Base-by-base conservation (phyloP, 2,797 vertebrate genomes). In the Lindbergichthys nudifrons region DNA sequence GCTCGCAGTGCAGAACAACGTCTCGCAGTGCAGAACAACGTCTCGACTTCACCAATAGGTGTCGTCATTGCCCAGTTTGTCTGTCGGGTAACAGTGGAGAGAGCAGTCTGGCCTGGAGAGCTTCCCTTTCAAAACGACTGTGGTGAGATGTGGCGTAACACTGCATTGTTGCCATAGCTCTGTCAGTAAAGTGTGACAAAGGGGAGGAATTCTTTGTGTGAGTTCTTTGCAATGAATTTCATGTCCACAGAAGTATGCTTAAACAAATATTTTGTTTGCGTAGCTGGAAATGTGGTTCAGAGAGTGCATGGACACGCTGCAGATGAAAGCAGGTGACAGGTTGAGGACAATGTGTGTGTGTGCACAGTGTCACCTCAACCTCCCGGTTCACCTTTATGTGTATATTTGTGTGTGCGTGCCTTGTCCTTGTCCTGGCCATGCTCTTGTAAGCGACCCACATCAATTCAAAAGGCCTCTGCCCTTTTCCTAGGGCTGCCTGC, bases 401-500 rank as follows among this genome's bases (percentile, higher is more conserved):
- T 51, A 51, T 65, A 10, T 47, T n/a, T 57, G 21, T 50, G 32
- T 48, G 59, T 61, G 69, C 69, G 66, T 68, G 64, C 50, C 52
- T 21, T 59, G 88, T 85, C 82, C 82, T 88, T 86, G 91, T 88
- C 80, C 77, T 50, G 74, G 81, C 77, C 81, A 66, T 85, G 91
- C 88, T 88, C 81, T 82, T 89, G 89, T 88, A 89, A 90, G 87
- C 67, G 89, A 91, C 87, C 87, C 85, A 85, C 90, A 93, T 89
- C 88, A 90, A 92, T 86, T 91, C 90, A 86, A 75, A 71, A 70
- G 87, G 83, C 84, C 79, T 90, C 92, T 92, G 77, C 93, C 92
- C 90, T 96, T 95, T 96, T 96, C 95, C 92, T 80, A 87, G 73
- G 87, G 89, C 93, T 87, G 91, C 80, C 88, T 77, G 81, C 90